Evolutionary conservation across 2,888 invertebrate genomes (phyloP).

Genomic region (Apamea crenata): DNA sequence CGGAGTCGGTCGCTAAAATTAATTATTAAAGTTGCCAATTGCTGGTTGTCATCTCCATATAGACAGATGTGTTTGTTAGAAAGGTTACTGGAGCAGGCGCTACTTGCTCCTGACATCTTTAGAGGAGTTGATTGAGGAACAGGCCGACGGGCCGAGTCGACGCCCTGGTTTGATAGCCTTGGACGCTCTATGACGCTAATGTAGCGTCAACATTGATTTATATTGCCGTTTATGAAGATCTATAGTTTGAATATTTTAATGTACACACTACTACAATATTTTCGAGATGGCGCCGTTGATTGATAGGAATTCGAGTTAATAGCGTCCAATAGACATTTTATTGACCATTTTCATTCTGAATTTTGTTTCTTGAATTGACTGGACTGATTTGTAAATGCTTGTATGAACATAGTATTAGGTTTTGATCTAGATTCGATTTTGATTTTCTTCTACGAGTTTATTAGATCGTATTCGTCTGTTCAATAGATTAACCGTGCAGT

Average conservation of each 20-base stretch:
- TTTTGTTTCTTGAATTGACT: slow-evolving; percentile 17
- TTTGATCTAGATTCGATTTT: neutral
- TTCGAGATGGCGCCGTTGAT: slow-evolving; percentile 37
- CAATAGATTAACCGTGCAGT: neutral
- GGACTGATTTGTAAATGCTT: neutral
- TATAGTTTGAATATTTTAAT: slow-evolving; percentile 51
- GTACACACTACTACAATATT: slow-evolving; percentile 27
- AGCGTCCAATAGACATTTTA: slow-evolving; percentile 37
- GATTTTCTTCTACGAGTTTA: neutral
- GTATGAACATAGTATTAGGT: neutral
- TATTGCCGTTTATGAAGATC: slow-evolving; percentile 50
- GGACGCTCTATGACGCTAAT: slow-evolving; percentile 56
- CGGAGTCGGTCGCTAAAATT: slow-evolving; percentile 79
- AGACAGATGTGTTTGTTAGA: slow-evolving; percentile 77
- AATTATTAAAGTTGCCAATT: slow-evolving; percentile 83
- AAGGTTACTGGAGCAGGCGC: slow-evolving; percentile 78
- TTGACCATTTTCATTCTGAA: slow-evolving; percentile 26
- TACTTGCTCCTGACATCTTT: slow-evolving; percentile 65
- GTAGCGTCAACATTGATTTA: slow-evolving; percentile 59
- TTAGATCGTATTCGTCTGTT: neutral
- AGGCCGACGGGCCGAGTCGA: slow-evolving; percentile 46
- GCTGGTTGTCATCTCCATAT: slow-evolving; percentile 82
- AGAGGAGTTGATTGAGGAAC: slow-evolving; percentile 47
- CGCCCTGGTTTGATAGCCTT: slow-evolving; percentile 69
- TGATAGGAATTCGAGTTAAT: slow-evolving; percentile 52